Conservation (phyloP, 2,888 invertebrate genomes). For the Sesia bembeciformis region DNA sequence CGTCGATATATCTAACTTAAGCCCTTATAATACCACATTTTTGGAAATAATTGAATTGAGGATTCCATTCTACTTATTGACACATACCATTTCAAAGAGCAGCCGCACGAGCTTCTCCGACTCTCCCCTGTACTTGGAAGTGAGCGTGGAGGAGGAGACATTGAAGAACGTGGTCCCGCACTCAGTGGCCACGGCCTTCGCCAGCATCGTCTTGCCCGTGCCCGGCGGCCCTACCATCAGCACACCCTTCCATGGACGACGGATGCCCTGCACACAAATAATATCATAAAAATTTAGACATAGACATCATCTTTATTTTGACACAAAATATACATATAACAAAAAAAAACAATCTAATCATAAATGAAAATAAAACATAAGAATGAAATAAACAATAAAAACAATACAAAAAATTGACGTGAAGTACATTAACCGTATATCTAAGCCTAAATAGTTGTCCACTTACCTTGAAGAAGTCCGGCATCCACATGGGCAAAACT, state of each 20-base stretch:
- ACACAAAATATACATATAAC: no score
- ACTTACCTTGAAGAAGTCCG: constrained; percentile 94
- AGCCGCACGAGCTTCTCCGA: constrained; percentile 97
- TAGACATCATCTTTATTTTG: no score
- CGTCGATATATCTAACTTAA: no score
- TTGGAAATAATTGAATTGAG: no score
- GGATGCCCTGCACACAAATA: constrained; percentile 80
- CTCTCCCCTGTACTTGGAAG: constrained; percentile 99
- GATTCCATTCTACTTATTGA: no score
- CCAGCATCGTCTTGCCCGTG: constrained; percentile 96
- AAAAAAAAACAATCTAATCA: no score
- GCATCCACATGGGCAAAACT: constrained; percentile 97
- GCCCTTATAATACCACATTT: no score
- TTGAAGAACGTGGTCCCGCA: constrained; percentile 98
- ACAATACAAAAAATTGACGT: no score
- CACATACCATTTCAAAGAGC: constrained; percentile 93
- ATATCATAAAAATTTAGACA: neutral
- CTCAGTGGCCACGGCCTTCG: constrained; percentile 98
- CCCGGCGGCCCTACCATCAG: constrained; percentile 95
- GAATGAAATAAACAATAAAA: no score
- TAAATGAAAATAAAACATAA: no score
- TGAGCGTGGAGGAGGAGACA: constrained; percentile 96
- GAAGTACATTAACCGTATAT: no score
- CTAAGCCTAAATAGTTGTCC: no score
- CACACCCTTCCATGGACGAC: constrained; percentile 97